Evolutionary conservation across 2,113 vertebrate species (phyloP).

Genomic region (Mobula birostris): DNA sequence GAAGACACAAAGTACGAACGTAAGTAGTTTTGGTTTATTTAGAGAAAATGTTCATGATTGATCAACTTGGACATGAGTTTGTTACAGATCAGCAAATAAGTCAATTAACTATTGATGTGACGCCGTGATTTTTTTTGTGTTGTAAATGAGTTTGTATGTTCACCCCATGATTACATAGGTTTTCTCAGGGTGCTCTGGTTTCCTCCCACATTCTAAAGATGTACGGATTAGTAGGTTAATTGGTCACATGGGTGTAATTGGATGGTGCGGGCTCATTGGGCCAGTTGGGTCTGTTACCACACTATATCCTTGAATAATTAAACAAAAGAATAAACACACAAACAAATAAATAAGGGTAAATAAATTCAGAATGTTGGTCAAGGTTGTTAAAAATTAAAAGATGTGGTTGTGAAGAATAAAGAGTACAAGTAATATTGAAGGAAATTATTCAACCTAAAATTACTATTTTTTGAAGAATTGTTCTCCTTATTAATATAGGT

Average conservation of each 20-base stretch:
- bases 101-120: not conserved
- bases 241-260: too few relatives aligned
- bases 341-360: too few relatives aligned
- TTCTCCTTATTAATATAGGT: not conserved
- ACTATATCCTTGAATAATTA: too few relatives aligned
- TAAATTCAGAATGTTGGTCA: not conserved
- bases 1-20: slow-evolving; percentile 90
- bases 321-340: too few relatives aligned
- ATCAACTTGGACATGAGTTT: not conserved
- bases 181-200: too few relatives aligned
- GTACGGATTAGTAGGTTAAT: too few relatives aligned
- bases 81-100: not conserved
- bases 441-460: not conserved
- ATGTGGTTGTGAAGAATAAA: not conserved
- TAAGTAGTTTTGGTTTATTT: slow-evolving; percentile 56
- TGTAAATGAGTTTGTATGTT: too few relatives aligned
- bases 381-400: not conserved
- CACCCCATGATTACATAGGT: too few relatives aligned
- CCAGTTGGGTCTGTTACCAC: too few relatives aligned
- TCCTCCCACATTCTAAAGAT: too few relatives aligned
- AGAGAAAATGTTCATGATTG: not conserved
- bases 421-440: not conserved
- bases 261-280: too few relatives aligned
- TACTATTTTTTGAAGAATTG: not conserved
- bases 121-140: too few relatives aligned